phyloP scores from a whole-genome alignment of 2,797 vertebrate genomes.

The Falco novaeseelandiae region DNA sequence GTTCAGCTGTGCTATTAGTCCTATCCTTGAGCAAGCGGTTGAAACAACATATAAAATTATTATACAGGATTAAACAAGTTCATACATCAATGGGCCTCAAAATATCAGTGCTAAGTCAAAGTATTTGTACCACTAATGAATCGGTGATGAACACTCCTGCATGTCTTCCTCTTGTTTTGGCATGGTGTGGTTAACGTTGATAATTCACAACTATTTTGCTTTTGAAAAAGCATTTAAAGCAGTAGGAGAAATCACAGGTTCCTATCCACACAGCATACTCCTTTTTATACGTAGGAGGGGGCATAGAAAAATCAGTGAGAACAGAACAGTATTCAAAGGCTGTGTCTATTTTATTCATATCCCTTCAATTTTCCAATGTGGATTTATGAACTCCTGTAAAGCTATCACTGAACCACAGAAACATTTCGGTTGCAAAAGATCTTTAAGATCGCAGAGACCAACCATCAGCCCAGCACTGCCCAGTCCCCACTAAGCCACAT shows the following conservation, averaged over 20 bases:
- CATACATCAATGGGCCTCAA: background rate
- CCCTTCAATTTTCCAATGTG: background rate
- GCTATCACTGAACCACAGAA: background rate
- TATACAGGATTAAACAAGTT: background rate
- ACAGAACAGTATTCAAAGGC: background rate
- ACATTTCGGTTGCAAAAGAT: background rate
- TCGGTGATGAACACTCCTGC: background rate
- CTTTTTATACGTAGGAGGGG: accelerated
- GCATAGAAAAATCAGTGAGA: background rate
- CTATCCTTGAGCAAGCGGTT: background rate
- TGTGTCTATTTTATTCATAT: background rate
- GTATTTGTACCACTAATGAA: background rate
- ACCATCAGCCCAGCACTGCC: too few species aligned
- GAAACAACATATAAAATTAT: background rate
- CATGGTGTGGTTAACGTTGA: background rate
- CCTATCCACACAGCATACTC: background rate
- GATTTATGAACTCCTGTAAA: background rate
- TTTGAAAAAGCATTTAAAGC: background rate
- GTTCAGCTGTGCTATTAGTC: background rate
- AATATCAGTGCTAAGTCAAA: background rate
- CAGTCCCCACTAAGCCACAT: background rate
- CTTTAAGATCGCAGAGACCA: background rate
- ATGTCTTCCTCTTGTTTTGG: background rate
- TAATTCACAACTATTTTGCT: background rate
- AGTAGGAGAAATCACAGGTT: background rate